phyloP scores from a whole-genome alignment of 2,113 vertebrate species.

The Oreochromis aureus region DNA sequence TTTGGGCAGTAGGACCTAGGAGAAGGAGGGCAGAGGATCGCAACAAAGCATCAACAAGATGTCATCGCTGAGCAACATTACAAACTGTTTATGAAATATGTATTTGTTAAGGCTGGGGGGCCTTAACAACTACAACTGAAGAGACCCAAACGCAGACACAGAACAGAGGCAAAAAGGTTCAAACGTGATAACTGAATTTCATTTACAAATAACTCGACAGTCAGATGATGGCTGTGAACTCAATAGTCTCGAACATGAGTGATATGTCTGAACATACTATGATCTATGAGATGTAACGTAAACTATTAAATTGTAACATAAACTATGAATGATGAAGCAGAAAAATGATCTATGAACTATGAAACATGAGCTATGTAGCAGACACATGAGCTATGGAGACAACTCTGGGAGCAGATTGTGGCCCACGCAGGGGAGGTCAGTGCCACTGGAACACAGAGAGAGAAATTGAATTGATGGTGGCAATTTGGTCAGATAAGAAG shows the following conservation, averaged over 20 bases:
- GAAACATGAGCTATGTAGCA: not conserved
- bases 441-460: too few species aligned
- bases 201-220: too few species aligned
- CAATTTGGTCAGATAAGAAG: too few species aligned
- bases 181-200: too few species aligned
- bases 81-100: not conserved
- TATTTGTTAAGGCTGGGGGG: not conserved
- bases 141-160: too few species aligned
- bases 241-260: not conserved
- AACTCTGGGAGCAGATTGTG: not conserved
- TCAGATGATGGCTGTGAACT: not conserved
- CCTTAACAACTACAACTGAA: not conserved
- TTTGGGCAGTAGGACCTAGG: not conserved
- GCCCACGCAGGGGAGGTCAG: too few species aligned
- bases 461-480: too few species aligned
- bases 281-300: not conserved
- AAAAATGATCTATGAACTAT: not conserved
- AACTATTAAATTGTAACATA: not conserved
- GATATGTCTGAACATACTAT: not conserved
- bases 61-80: not conserved
- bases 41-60: not conserved
- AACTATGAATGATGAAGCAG: not conserved
- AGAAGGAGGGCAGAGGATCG: not conserved
- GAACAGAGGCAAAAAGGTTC: too few species aligned
- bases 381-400: not conserved